A percentile compares a stretch with the other conserved stretches of the same genome.
These are phyloP conservation scores for Rhizoglyphus robini DNA, from an alignment of 1,140 invertebrate species.

Conservation along the genomic window DNA sequence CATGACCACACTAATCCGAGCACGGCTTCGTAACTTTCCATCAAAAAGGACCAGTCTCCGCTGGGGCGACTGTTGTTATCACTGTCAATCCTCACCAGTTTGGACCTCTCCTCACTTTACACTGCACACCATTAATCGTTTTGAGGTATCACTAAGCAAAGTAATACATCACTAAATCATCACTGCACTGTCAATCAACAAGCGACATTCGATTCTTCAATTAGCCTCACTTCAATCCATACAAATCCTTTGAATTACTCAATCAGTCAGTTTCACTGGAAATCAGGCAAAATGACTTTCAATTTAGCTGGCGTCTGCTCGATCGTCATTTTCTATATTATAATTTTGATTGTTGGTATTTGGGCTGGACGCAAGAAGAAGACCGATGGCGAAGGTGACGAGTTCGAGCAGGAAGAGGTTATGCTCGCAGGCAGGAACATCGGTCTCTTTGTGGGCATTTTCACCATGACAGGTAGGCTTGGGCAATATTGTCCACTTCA, in stretches of 20 bases:
- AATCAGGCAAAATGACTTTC: constrained; percentile 36
- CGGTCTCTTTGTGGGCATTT: constrained; percentile 87
- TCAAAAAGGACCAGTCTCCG: constrained; percentile 28
- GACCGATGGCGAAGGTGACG: constrained; percentile 45
- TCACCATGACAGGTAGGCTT: constrained; percentile 90
- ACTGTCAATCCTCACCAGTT: neutral
- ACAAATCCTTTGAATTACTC: neutral
- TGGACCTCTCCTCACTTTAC: neutral
- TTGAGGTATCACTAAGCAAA: too few species aligned
- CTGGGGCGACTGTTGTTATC: constrained; percentile 27
- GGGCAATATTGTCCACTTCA: too few species aligned
- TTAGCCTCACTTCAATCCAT: too few species aligned
- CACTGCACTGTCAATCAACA: too few species aligned
- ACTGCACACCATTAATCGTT: too few species aligned
- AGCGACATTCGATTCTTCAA: too few species aligned
- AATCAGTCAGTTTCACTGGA: neutral
- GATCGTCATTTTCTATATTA: constrained; percentile 80
- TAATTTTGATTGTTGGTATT: constrained; percentile 82
- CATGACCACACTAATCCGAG: constrained; percentile 19
- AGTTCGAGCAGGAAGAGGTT: constrained; percentile 58
- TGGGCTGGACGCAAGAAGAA: constrained; percentile 87
- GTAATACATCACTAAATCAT: too few species aligned
- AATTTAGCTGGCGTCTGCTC: constrained; percentile 79
- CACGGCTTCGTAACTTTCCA: constrained; percentile 27
- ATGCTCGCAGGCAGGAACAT: constrained; percentile 93